phyloP scores from a whole-genome alignment of 1,140 invertebrate species.

The Diuraphis noxia region DNA sequence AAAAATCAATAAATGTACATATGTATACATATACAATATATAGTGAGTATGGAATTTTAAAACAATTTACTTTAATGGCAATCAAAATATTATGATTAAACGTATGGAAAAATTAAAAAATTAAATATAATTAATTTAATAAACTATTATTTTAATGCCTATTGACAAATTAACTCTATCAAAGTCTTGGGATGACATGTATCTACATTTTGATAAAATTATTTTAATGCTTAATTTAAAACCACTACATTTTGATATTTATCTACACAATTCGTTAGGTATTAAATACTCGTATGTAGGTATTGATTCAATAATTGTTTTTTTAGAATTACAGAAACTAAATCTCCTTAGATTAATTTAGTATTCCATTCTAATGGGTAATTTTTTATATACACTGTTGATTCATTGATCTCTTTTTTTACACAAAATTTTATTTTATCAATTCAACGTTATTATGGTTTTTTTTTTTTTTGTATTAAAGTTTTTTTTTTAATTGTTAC shows the following conservation, averaged over 20 bases:
- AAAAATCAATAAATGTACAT: neutral
- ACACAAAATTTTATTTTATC: too few species aligned
- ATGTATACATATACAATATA: neutral
- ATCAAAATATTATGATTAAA: neutral
- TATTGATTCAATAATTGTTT: too few species aligned
- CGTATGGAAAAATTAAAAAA: neutral
- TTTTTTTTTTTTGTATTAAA: neutral
- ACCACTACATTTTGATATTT: neutral
- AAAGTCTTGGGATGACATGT: neutral
- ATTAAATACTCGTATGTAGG: too few species aligned
- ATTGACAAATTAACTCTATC: neutral
- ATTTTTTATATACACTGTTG: neutral
- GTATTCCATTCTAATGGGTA: neutral
- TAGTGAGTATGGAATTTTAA: neutral
- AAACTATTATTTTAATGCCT: neutral
- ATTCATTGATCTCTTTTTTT: neutral
- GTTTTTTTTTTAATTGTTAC: neutral
- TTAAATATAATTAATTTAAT: neutral
- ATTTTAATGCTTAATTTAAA: neutral
- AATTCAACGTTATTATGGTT: neutral
- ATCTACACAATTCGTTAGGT: too few species aligned
- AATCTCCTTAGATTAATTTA: neutral
- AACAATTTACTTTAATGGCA: neutral
- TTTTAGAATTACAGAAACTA: neutral
- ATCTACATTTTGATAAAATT: neutral